Evolutionary conservation across 2,113 vertebrate species (phyloP).

Genomic region (Macaca mulatta): DNA sequence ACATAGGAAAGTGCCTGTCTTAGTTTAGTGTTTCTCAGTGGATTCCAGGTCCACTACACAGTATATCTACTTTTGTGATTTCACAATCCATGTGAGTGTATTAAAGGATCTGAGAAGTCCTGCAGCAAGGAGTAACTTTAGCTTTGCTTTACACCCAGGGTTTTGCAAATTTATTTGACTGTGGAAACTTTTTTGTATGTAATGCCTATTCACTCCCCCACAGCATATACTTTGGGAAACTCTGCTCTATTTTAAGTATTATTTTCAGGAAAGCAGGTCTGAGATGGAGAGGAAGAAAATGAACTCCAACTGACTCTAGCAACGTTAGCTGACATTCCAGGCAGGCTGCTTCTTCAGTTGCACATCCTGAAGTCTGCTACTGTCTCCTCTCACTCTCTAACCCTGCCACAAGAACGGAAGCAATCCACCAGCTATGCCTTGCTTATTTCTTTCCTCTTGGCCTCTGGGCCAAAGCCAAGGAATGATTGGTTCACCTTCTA

Average conservation of each 20-base stretch:
- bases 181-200: neutral
- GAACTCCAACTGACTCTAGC: neutral
- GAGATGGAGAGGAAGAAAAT: neutral
- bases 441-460: neutral
- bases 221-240: neutral
- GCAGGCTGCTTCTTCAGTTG: rapidly evolving
- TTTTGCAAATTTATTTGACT: neutral
- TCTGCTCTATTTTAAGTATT: neutral
- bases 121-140: neutral
- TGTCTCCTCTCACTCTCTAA: neutral
- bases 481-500: neutral
- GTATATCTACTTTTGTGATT: neutral
- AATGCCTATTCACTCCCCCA: neutral
- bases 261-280: neutral
- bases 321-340: neutral
- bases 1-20: neutral
- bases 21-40: neutral
- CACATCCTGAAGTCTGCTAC: neutral
- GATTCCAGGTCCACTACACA: neutral
- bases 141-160: neutral
- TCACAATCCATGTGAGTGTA: neutral
- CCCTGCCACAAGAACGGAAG: neutral
- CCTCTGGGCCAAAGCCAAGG: constrained; percentile 6
- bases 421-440: neutral
- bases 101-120: constrained; percentile 20